Evolutionary conservation across 2,888 invertebrate genomes (phyloP), one percentile per base, ranked within the genome.

Genomic region (Scaeva pyrastri): DNA sequence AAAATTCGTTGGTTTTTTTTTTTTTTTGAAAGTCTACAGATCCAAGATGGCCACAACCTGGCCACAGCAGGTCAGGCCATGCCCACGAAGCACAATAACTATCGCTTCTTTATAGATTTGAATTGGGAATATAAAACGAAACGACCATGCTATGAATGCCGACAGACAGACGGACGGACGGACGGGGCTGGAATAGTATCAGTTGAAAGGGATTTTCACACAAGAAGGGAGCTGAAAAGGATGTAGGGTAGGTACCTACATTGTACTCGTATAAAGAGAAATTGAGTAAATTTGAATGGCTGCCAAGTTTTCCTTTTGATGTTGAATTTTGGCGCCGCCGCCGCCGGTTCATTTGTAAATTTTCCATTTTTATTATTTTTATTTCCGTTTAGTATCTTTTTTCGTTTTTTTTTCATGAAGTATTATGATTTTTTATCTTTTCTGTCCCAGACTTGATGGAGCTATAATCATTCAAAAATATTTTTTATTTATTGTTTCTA

Each of bases 331-430:
- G 81, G 81, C 85, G 81, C 73, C 81, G 81, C n/a, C n/a, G n/a
- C n/a, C n/a, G n/a, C n/a, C n/a, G n/a, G 80, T 85, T 80, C 76
- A 85, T 85, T 76, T 85, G 85, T 80, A 80, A 80, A 80, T 80
- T 85, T 52, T 80, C 75, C 60, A 76, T 72, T 80, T 79, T 80
- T 85, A 85, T 85, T 85, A 80, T 85, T 85, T 85, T 76, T 76
- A 76, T 85, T 80, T 85, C 80, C 68, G 80, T 66, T 80, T 68
- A 76, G 64, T 60, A 80, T 43, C 50, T 75, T 75, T 85, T 52
- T 21, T 39, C 72, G 23, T 58, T 43, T 84, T 19, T 31, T 74
- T 73, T 39, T 82, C 72, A 66, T 56, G 58, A 50, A 66, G 50
- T 43, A 14, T 14, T 41, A 83, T 84, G 80, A 80, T 75, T 84